These are phyloP conservation scores for Platorchestia sp. DNA, from an alignment of 1,140 invertebrate genomes.

Conservation along the genomic window DNA sequence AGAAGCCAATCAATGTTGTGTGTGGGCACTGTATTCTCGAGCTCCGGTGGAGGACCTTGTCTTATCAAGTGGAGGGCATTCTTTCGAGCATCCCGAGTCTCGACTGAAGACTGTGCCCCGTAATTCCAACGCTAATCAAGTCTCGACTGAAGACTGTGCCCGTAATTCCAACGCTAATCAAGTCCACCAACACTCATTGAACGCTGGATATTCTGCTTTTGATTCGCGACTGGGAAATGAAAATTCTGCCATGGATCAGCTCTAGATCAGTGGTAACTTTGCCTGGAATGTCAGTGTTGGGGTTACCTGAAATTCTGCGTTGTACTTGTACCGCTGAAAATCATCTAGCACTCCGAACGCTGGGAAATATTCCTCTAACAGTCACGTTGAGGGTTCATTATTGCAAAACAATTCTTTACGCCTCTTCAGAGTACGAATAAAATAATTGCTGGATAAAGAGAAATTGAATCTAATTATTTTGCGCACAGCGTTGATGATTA, in stretches of 20 bases:
- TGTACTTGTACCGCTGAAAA: not conserved
- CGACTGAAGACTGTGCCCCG: not conserved
- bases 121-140: not conserved
- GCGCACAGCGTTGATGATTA: too few relatives aligned
- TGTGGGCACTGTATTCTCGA: not conserved
- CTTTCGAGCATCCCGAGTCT: not conserved
- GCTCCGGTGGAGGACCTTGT: not conserved
- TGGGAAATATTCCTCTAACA: too few relatives aligned
- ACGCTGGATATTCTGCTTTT: not conserved
- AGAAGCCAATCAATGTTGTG: slow-evolving; percentile 7
- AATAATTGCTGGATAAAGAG: too few relatives aligned
- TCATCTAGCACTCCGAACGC: not conserved
- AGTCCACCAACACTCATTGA: not conserved
- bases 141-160: not conserved
- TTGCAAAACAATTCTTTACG: too few relatives aligned
- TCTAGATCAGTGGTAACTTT: not conserved
- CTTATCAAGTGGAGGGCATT: not conserved
- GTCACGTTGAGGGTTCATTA: too few relatives aligned
- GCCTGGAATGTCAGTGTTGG: too few relatives aligned
- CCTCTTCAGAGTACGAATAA: too few relatives aligned
- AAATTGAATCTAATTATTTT: too few relatives aligned
- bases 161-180: not conserved
- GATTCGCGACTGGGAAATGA: not conserved
- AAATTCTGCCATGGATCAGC: not conserved
- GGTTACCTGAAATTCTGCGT: too few relatives aligned